phyloP scores from a whole-genome alignment of 1,140 invertebrate genomes.

The Venustaconcha ellipsiformis region DNA sequence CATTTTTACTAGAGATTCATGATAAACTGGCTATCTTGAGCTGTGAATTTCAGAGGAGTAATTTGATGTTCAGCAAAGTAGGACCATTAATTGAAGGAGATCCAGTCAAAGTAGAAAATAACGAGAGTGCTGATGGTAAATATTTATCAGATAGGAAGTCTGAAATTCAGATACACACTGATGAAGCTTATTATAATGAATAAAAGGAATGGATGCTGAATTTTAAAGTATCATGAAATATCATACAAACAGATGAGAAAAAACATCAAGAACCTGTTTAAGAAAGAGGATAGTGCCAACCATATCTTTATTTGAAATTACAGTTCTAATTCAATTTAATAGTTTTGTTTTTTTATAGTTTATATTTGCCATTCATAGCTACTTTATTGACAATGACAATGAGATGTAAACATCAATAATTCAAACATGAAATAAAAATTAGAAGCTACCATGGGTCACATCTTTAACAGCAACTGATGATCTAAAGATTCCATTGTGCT shows the following conservation, averaged over 20 bases:
- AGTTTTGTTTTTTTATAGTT: no score
- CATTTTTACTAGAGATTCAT: constrained; percentile 15
- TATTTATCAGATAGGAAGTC: constrained; percentile 5
- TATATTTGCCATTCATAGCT: no score
- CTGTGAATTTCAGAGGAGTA: constrained; percentile 4
- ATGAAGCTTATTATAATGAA: background rate
- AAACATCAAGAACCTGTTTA: constrained; percentile 14
- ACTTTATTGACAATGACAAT: no score
- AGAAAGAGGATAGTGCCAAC: background rate
- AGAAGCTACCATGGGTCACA: no score
- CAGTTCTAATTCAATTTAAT: no score
- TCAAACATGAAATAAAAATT: no score
- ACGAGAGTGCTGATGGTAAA: background rate
- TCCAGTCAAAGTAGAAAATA: constrained; percentile 1
- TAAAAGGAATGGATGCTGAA: constrained; percentile 13
- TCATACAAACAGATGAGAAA: background rate
- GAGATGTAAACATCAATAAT: no score
- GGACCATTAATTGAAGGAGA: constrained; percentile 3
- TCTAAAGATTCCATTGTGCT: no score
- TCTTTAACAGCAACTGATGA: no score
- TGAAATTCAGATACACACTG: background rate
- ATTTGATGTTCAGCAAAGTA: constrained; percentile 8
- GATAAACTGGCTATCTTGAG: background rate
- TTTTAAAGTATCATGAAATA: background rate
- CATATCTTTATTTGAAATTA: background rate